A percentile compares a stretch with the other conserved stretches of the same genome.
Evolutionary conservation across 2,113 vertebrate species (phyloP).

Genomic region (Monopterus albus): DNA sequence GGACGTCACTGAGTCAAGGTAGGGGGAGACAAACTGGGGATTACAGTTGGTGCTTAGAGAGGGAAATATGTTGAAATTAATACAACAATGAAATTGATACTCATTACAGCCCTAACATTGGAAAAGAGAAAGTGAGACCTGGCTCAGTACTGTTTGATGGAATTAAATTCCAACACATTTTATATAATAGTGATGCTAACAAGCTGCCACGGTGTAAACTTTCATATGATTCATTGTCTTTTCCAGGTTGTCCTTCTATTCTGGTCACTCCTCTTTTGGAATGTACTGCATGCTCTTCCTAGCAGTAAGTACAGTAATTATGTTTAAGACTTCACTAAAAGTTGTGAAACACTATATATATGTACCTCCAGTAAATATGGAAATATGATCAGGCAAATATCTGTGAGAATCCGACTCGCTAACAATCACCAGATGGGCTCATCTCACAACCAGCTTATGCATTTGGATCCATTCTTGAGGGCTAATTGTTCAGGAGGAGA

Average conservation of each 20-base stretch:
- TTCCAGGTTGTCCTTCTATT: slow-evolving; percentile 94
- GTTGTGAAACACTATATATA: not conserved
- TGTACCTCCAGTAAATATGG: not conserved
- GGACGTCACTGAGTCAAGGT: slow-evolving; percentile 92
- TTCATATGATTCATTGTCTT: slow-evolving; percentile 23
- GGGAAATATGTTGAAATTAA: not conserved
- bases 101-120: not conserved
- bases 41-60: not conserved
- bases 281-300: slow-evolving; percentile 99
- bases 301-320: slow-evolving; percentile 84
- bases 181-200: not conserved
- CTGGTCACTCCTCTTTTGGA: slow-evolving; percentile 95
- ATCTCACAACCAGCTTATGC: slow-evolving; percentile 4
- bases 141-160: not conserved
- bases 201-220: not conserved
- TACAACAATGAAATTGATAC: fast-evolving
- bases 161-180: not conserved
- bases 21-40: not conserved
- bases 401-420: slow-evolving; percentile 1
- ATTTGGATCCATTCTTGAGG: slow-evolving; percentile 16
- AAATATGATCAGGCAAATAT: slow-evolving; percentile 8
- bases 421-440: slow-evolving; percentile 13
- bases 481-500: slow-evolving; percentile 22
- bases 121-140: not conserved
- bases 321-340: not conserved